phyloP scores from a whole-genome alignment of 2,113 vertebrate species.

The Phaethornis superciliosus region DNA sequence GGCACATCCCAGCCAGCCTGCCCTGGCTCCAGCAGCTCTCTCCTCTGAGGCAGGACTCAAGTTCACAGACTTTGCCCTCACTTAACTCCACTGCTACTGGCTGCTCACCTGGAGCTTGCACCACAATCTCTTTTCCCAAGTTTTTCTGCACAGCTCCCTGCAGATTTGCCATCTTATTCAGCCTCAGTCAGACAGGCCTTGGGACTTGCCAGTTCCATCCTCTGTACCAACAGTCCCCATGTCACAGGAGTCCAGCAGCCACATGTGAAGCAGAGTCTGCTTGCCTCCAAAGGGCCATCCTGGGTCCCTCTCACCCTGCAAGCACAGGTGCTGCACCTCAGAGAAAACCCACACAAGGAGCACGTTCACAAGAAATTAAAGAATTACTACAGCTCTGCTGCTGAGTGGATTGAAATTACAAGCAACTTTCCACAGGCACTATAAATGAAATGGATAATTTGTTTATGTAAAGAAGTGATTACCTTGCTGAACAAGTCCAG shows the following conservation, averaged over 20 bases:
- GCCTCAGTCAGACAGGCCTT: neutral
- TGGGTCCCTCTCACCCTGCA: accelerated
- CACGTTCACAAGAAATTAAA: accelerated
- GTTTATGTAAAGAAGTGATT: conserved; percentile 15
- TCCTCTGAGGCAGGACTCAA: neutral
- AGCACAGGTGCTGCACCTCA: neutral
- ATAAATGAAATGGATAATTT: conserved; percentile 14
- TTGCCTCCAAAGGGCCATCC: neutral
- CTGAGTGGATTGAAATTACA: neutral
- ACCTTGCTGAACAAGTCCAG: neutral
- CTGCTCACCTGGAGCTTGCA: neutral
- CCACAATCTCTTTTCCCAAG: neutral
- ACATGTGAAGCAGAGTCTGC: neutral
- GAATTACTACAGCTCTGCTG: neutral
- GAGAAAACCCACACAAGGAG: neutral
- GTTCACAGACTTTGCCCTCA: neutral
- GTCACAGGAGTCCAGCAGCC: neutral
- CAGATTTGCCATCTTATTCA: neutral
- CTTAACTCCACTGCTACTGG: accelerated
- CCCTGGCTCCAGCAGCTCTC: accelerated
- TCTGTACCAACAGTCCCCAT: accelerated
- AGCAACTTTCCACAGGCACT: neutral
- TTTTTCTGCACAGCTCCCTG: accelerated
- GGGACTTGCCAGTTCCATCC: neutral
- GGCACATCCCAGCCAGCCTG: neutral